Percentiles rank a stretch among this genome's conserved stretches.
Evolutionary conservation across 2,113 vertebrate species (phyloP).

Genomic region (Sterna hirundo): DNA sequence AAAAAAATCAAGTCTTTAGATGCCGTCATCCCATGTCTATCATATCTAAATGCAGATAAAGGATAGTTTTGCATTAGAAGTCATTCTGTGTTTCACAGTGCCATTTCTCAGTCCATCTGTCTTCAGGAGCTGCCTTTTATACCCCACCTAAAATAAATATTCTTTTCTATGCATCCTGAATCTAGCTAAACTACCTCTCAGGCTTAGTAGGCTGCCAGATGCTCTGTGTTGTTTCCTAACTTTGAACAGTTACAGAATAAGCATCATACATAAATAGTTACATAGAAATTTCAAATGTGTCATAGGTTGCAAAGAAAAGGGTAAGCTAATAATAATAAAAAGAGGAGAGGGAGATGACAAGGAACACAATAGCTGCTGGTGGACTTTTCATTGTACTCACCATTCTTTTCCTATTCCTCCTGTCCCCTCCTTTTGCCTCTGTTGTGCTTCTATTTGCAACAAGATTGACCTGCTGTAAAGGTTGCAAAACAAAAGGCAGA

Average conservation of each 20-base stretch:
- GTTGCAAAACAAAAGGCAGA: background rate
- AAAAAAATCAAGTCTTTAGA: background rate
- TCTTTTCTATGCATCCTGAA: background rate
- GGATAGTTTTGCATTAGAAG: background rate
- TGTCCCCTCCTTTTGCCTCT: background rate
- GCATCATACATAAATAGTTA: background rate
- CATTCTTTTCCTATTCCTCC: background rate
- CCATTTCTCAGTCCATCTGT: background rate
- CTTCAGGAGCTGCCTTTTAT: background rate
- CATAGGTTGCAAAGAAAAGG: background rate
- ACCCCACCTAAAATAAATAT: background rate
- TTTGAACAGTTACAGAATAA: background rate
- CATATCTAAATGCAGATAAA: background rate
- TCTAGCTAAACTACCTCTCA: background rate
- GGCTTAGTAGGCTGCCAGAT: background rate
- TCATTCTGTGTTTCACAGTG: background rate
- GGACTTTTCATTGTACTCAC: background rate
- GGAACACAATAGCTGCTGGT: background rate
- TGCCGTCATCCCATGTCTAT: background rate
- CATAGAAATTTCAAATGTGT: background rate
- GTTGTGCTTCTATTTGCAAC: background rate
- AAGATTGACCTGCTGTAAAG: background rate
- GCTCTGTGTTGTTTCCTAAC: background rate
- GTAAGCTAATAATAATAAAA: background rate
- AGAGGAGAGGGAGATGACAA: background rate